Conservation (phyloP, 2,797 vertebrate genomes). For the Acestrorhynchus altus region DNA sequence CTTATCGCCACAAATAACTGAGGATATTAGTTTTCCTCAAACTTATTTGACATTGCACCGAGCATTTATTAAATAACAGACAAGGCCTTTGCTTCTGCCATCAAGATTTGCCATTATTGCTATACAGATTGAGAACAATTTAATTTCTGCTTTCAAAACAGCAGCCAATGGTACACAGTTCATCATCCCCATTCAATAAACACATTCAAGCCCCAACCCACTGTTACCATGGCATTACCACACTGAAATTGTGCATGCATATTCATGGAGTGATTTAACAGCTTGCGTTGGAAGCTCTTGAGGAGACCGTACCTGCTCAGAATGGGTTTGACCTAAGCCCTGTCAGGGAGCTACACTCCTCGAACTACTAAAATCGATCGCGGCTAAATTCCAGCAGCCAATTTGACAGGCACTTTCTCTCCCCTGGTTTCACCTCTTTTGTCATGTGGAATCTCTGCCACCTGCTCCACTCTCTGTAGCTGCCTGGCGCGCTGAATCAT, state of each 20-base stretch:
- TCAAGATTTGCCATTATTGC: constrained; percentile 18
- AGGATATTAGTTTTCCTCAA: constrained; percentile 50
- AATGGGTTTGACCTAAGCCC: constrained; percentile 39
- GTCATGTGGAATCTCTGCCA: constrained; percentile 46
- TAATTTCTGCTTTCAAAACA: constrained; percentile 35
- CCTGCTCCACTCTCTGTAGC: constrained; percentile 31
- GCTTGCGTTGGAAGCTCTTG: background rate
- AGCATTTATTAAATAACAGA: constrained; percentile 44
- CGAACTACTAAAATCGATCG: constrained; percentile 37
- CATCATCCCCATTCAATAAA: background rate
- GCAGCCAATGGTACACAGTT: background rate
- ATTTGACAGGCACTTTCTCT: constrained; percentile 42
- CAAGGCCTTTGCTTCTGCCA: constrained; percentile 9
- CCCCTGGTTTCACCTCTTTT: constrained; percentile 44
- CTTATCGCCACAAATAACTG: constrained; percentile 42
- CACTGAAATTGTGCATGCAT: background rate
- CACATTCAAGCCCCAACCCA: background rate
- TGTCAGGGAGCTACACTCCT: constrained; percentile 21
- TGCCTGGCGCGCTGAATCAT: constrained; percentile 22
- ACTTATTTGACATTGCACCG: constrained; percentile 46
- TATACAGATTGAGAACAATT: constrained; percentile 28
- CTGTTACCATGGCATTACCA: background rate
- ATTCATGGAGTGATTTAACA: background rate
- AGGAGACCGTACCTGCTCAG: background rate
- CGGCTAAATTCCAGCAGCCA: constrained; percentile 45